Base-by-base conservation (phyloP, 2,888 invertebrate genomes). In the Melolontha melolontha region DNA sequence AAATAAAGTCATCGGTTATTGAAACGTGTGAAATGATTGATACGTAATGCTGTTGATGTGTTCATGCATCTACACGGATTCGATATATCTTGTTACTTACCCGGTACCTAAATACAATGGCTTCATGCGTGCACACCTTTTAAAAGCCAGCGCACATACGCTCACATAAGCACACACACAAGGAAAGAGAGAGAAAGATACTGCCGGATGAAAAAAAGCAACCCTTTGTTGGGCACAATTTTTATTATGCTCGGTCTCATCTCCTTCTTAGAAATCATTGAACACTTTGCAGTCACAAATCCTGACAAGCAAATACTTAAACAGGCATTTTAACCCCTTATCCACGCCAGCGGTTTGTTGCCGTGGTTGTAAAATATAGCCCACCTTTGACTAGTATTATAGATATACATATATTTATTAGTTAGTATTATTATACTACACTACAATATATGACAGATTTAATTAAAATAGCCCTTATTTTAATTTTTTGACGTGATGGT, bases 21-120 rank as follows among this genome's bases (percentile, higher is more conserved):
- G 79, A 81, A 81, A 81, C 78, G 80, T 80, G 79, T 80, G 77
- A 80, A 76, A 74, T 82, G 82, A 82, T 82, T 82, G 82, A 82
- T 83, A 79, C 80, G 81, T 79, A 79, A 76, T 77, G 79, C 80
- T 80, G 79, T 77, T 79, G 78, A 78, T 70, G 70, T 55, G 71
- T 50, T 64, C 70, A 71, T 22, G 68, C 68, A 68, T 62, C 67
- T 62, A 64, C 67, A 57, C 62, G 47, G 65, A 68, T 49, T 49
- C 54, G 51, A 47, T 34, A 65, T 66, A 77, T 74, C 73, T 76
- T 71, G 73, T 76, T 80, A 80, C 80, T 80, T 79, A 79, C 77
- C 77, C 73, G 78, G 79, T 59, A 59, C 77, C 77, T 79, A 79
- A 80, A 77, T 74, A 80, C 77, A 81, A 81, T 76, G 73, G 74